Base-by-base conservation (phyloP, 2,888 invertebrate genomes). In the Melanostoma mellinum region DNA sequence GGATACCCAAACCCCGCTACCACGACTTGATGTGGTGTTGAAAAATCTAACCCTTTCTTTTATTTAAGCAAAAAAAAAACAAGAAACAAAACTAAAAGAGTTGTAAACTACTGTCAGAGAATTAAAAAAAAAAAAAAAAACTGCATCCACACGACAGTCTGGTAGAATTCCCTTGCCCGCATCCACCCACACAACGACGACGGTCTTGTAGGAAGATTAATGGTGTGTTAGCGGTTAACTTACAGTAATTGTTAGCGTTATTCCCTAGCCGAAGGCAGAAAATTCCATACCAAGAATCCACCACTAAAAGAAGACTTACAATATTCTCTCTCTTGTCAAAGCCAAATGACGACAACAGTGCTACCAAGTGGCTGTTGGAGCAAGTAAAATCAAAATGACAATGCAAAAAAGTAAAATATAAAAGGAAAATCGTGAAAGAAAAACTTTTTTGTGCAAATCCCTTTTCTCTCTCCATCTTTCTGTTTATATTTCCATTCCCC, bases 211-310 rank as follows among this genome's bases (percentile, higher is more conserved):
- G 73, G 68, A 82, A 82, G 82, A 82, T 82, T 82, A 82, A 82
- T 82, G 82, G 82, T 69, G 82, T 82, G 82, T 82, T 82, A 82
- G 82, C 78, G 82, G 82, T 82, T 82, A 82, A 82, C 82, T 82
- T 82, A 82, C 82, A 82, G 82, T 82, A 82, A 82, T 82, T 82
- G 82, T 82, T 73, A 74, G 73, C 82, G 73, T 78, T 82, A 78
- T 82, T 82, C 78, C 73, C 68, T 69, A 65, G 78, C 78, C 78
- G 58, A 56, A 63, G 78, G 82, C 82, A 69, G 69, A 63, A 63
- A 44, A 77, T 63, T 69, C 75, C 63, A 67, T 58, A 52, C 42
- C 50, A 40, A 60, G 55, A 68, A 53, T 36, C 9, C 6, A 42
- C 55, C 10, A 10, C 50, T 44, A 61, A 6, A 53, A 53, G 72